These are phyloP conservation scores for Agrotis ipsilon DNA, from an alignment of 2,888 invertebrate species.

Conservation along the genomic window DNA sequence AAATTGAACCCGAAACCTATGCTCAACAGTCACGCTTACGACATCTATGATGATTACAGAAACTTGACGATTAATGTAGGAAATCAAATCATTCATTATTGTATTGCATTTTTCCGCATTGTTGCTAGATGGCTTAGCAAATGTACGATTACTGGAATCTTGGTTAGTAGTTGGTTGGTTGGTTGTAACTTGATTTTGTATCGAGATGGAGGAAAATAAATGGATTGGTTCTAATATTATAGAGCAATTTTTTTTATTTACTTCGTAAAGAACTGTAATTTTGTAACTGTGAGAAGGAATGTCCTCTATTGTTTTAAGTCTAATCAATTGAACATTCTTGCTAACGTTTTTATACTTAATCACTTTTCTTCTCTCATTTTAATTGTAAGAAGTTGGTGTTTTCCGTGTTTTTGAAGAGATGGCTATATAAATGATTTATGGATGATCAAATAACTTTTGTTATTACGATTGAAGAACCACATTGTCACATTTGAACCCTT, in stretches of 20 bases:
- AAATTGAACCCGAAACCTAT: too few species aligned
- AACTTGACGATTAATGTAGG: not conserved
- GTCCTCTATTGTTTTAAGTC: constrained; percentile 3
- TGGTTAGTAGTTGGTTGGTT: not conserved
- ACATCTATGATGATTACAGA: too few species aligned
- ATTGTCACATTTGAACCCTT: too few species aligned
- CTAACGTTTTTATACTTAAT: not conserved
- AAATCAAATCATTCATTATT: constrained; percentile 22
- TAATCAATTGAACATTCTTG: constrained; percentile 11
- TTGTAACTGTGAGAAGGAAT: not conserved
- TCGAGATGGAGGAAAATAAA: not conserved
- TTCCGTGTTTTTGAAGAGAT: too few species aligned
- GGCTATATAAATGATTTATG: too few species aligned
- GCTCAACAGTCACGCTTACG: too few species aligned
- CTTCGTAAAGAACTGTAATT: not conserved
- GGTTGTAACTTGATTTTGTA: not conserved
- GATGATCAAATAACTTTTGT: too few species aligned
- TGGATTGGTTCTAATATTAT: not conserved
- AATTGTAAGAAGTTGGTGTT: not conserved
- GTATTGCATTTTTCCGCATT: constrained; percentile 5
- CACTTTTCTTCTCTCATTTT: not conserved
- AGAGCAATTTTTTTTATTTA: not conserved
- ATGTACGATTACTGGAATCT: not conserved
- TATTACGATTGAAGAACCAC: too few species aligned
- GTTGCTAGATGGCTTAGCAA: not conserved